Evolutionary conservation across 2,888 invertebrate species (phyloP), one percentile per base, ranked within the genome.

Genomic region (Myopa testacea): DNA sequence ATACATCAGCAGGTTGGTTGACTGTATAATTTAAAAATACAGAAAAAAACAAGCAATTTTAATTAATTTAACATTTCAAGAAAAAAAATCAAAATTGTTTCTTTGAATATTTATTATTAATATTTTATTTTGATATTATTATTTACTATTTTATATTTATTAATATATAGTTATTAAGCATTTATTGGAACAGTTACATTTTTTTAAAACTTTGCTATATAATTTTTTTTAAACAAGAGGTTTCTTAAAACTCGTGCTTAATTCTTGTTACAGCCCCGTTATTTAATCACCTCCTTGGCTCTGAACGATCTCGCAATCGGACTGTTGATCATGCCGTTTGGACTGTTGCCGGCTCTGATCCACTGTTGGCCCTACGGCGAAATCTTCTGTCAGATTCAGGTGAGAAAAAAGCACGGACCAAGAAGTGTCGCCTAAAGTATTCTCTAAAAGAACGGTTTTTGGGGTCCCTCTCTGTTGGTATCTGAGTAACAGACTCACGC

Each of bases 331-430:
- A 95, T 95, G 74, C 96, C 96, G 40, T 95, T 96, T 85, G 95
- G 95, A 78, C 92, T 96, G 80, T 91, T 96, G 83, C 95, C 96
- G 38, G 95, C 96, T 60, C 91, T 96, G 81, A 93, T 95, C 86
- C 94, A 94, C 89, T 96, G 96, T 88, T 96, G 96, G 96, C 96
- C 96, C 55, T 96, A 95, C 90, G 95, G 96, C 76, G 95, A 96
- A 90, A 93, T 95, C 86, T 94, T 95, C 89, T 96, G 96, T 90
- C 96, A 96, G 90, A 95, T 96, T 88, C 96, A 96, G 94, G 96
- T 96, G 90, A 91, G 85, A 81, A 62, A 55, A 4, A 14, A 16
- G 16, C 16, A 38, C 37, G 37, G 63, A 26, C 26, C 26, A 26
- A 26, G 26, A 26, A 26, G 26, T 26, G 26, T 26, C 26, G 26